phyloP scores from a whole-genome alignment of 2,113 vertebrate genomes.

The Oostethus manadensis region DNA sequence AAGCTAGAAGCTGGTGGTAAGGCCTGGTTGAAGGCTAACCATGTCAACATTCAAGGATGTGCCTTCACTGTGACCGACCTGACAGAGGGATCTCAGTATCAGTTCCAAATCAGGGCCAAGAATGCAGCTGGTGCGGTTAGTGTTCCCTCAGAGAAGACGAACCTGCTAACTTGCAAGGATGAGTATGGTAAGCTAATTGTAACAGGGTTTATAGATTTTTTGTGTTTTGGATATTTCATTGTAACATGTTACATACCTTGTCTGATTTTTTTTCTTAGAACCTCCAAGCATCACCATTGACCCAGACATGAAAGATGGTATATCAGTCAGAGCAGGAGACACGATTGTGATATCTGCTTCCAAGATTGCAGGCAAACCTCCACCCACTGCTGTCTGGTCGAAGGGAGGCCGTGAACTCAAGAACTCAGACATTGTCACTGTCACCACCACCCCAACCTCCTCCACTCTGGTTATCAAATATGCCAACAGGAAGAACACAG shows the following conservation, averaged over 20 bases:
- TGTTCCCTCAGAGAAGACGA: constrained; percentile 87
- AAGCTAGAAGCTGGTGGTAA: constrained; percentile 87
- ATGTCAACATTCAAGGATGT: constrained; percentile 90
- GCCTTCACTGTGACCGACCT: constrained; percentile 92
- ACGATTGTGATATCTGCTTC: constrained; percentile 87
- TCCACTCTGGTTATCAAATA: constrained; percentile 90
- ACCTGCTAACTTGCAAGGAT: constrained; percentile 87
- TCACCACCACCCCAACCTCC: constrained; percentile 85
- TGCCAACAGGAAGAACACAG: constrained; percentile 91
- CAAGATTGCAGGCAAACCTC: constrained; percentile 92
- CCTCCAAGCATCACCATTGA: constrained; percentile 90
- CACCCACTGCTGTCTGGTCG: constrained; percentile 89
- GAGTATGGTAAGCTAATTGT: constrained; percentile 84
- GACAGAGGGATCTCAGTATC: constrained; percentile 84
- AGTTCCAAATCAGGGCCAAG: constrained; percentile 94
- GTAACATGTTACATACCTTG: background rate
- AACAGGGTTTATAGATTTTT: no score
- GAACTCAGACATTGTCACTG: constrained; percentile 83
- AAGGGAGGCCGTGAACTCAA: constrained; percentile 93
- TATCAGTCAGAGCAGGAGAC: constrained; percentile 89
- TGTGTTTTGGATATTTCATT: background rate
- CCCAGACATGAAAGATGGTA: constrained; percentile 88
- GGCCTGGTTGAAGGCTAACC: constrained; percentile 93
- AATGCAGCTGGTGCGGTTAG: constrained; percentile 93
- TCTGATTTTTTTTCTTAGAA: constrained; percentile 70